phyloP scores from a whole-genome alignment of 1,140 invertebrate genomes.

The Micrasema minimum region DNA sequence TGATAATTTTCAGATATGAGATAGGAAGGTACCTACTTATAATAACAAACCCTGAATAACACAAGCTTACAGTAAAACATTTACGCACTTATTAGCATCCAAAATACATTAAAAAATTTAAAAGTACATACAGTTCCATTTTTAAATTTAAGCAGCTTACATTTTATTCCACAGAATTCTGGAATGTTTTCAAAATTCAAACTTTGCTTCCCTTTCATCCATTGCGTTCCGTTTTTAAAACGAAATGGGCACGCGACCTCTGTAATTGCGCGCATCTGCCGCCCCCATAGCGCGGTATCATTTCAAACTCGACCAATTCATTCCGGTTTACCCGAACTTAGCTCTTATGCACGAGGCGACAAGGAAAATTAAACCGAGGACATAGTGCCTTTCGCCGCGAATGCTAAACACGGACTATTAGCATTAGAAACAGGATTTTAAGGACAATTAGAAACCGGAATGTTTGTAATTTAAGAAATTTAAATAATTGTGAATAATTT shows the following conservation, averaged over 20 bases:
- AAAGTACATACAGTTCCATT: no score
- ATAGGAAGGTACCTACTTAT: no score
- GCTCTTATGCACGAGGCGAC: no score
- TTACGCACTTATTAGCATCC: no score
- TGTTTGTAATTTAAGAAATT: conserved; percentile 29
- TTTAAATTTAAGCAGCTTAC: no score
- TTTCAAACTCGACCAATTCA: background rate
- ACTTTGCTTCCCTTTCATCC: conserved; percentile 5
- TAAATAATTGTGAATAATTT: conserved; percentile 28
- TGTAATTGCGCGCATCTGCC: conserved; percentile 51
- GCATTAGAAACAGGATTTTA: conserved; percentile 42
- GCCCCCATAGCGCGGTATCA: conserved; percentile 37
- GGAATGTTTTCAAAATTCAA: background rate
- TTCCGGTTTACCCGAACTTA: background rate
- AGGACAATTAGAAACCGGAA: conserved; percentile 35
- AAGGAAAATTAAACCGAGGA: no score
- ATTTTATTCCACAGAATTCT: background rate
- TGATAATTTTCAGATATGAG: no score
- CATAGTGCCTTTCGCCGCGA: background rate
- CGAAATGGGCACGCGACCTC: conserved; percentile 52
- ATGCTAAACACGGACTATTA: conserved; percentile 13
- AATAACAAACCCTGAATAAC: no score
- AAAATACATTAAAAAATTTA: no score
- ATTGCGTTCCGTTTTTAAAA: conserved; percentile 39
- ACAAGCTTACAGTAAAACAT: no score